Conservation (phyloP, 2,113 vertebrate genomes). For the Anseranas semipalmata region DNA sequence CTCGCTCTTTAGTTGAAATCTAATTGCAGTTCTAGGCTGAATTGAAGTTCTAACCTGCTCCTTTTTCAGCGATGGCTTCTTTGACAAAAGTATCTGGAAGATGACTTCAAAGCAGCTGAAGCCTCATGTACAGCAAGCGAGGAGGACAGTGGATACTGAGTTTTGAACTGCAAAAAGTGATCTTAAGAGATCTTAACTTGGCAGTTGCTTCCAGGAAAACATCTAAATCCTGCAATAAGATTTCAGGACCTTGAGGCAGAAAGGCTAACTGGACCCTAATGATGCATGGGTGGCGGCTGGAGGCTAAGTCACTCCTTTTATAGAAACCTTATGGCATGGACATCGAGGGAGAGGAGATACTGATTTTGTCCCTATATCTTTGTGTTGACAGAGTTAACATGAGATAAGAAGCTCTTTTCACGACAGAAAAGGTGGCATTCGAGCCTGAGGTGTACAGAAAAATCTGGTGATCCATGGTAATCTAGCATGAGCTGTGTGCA, state of each 20-base stretch:
- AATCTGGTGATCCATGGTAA: background rate
- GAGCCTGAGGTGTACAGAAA: background rate
- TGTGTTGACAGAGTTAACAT: background rate
- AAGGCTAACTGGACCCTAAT: background rate
- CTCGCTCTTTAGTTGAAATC: background rate
- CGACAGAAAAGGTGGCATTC: background rate
- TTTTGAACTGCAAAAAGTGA: background rate
- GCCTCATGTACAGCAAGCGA: background rate
- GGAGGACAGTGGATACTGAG: background rate
- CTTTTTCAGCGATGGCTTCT: background rate
- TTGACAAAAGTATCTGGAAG: background rate
- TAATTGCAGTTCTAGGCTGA: background rate
- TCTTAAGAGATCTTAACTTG: background rate
- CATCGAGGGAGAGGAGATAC: background rate
- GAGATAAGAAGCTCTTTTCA: background rate
- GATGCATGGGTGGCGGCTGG: background rate
- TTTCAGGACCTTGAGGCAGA: background rate
- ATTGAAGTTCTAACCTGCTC: background rate
- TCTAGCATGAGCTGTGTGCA: background rate
- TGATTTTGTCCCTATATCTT: background rate
- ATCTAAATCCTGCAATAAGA: background rate
- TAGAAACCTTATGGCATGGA: background rate
- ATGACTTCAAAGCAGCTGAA: background rate
- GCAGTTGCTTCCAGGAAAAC: background rate
- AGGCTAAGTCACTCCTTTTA: rapidly evolving